These are phyloP conservation scores for Piezodorus guildinii DNA, from an alignment of 1,140 invertebrate species.

Conservation along the genomic window DNA sequence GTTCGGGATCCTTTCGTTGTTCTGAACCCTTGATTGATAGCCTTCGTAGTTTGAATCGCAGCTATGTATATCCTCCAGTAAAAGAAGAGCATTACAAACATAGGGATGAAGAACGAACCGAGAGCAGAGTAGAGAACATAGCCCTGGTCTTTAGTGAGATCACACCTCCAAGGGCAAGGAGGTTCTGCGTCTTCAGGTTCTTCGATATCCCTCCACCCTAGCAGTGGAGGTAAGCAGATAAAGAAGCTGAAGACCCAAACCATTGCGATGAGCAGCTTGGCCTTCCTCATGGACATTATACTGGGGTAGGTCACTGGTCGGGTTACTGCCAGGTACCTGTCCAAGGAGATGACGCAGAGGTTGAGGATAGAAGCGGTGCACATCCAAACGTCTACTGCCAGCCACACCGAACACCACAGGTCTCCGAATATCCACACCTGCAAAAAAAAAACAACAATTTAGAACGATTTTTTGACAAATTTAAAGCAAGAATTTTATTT, in stretches of 20 bases:
- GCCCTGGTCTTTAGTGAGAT: conserved; percentile 78
- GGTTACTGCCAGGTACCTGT: conserved; percentile 90
- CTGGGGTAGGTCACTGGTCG: conserved; percentile 84
- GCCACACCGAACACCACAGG: conserved; percentile 83
- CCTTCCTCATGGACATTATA: conserved; percentile 79
- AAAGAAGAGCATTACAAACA: conserved; percentile 92
- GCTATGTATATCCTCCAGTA: conserved; percentile 92
- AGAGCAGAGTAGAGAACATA: conserved; percentile 79
- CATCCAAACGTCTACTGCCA: conserved; percentile 92
- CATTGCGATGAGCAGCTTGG: conserved; percentile 74
- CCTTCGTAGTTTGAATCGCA: conserved; percentile 75
- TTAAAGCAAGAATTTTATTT: no score
- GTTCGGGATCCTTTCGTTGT: conserved; percentile 64
- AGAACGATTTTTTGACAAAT: no score
- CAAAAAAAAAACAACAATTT: conserved; percentile 33
- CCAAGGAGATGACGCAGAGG: conserved; percentile 80
- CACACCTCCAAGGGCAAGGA: conserved; percentile 72
- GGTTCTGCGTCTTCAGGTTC: conserved; percentile 17
- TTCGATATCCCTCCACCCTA: conserved; percentile 77
- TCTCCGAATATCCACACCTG: conserved; percentile 87
- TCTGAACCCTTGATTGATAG: conserved; percentile 83
- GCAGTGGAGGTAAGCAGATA: conserved; percentile 91
- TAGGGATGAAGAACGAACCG: conserved; percentile 91
- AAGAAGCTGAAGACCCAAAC: conserved; percentile 93
- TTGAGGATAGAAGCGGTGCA: conserved; percentile 92